Percentiles rank a stretch among this genome's conserved stretches.
Conservation (phyloP, 2,113 vertebrate genomes). For the Ophiodon elongatus region DNA sequence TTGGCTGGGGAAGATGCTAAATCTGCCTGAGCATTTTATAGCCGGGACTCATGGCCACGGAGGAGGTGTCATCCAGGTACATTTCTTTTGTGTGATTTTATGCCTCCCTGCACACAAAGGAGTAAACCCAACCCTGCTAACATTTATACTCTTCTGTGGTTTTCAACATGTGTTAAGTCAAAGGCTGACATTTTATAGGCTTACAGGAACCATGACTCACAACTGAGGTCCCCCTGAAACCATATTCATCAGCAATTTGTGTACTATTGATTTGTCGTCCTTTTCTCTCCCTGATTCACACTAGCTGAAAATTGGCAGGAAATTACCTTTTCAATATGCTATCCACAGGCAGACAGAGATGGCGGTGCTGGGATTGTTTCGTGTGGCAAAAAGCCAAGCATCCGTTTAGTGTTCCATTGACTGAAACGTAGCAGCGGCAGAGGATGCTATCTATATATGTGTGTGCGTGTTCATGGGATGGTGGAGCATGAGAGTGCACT, state of each 20-base stretch:
- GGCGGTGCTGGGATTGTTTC: conserved; percentile 59
- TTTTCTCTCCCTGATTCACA: conserved; percentile 35
- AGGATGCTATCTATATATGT: neutral
- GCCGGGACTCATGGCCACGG: conserved; percentile 87
- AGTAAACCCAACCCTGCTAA: neutral
- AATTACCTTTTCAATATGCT: conserved; percentile 81
- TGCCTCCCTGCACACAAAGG: neutral
- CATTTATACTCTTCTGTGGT: neutral
- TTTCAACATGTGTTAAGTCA: neutral
- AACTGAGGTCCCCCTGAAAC: neutral
- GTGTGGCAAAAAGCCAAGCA: conserved; percentile 53
- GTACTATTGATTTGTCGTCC: conserved; percentile 73
- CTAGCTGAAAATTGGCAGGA: conserved; percentile 70
- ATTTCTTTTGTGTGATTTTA: neutral
- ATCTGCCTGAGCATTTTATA: conserved; percentile 91
- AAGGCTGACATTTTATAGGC: neutral
- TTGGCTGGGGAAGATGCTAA: conserved; percentile 96
- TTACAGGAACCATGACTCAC: neutral
- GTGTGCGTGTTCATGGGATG: conserved; percentile 13
- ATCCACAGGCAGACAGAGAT: conserved; percentile 34
- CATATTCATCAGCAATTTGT: conserved; percentile 60
- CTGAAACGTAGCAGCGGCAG: conserved; percentile 28
- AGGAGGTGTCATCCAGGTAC: conserved; percentile 97
- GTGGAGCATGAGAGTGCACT: conserved; percentile 69
- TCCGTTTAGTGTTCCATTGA: conserved; percentile 65